A percentile compares a stretch with the other conserved stretches of the same genome.
These are phyloP conservation scores for Galeopterus variegatus DNA, from an alignment of 2,113 vertebrate species.

Conservation along the genomic window DNA sequence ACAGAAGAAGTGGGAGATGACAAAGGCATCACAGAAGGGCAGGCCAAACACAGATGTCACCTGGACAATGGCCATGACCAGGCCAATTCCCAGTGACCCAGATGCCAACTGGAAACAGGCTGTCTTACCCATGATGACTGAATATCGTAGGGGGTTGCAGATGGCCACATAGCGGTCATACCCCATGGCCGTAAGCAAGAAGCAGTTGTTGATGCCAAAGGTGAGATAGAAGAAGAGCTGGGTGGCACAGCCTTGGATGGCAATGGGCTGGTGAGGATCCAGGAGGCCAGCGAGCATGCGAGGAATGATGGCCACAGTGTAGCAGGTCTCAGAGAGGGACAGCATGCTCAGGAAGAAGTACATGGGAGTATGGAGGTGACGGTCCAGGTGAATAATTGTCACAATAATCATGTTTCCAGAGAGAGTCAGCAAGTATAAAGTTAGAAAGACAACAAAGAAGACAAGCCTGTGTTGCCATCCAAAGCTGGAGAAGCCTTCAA, in stretches of 20 bases:
- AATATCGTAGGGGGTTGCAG: constrained; percentile 71
- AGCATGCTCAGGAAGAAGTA: constrained; percentile 77
- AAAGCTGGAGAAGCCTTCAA: constrained; percentile 79
- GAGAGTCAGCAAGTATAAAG: constrained; percentile 72
- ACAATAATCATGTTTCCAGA: constrained; percentile 68
- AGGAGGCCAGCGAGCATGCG: constrained; percentile 70
- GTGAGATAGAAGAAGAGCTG: constrained; percentile 80
- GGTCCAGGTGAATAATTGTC: constrained; percentile 58
- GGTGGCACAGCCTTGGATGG: constrained; percentile 44
- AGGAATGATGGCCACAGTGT: constrained; percentile 74
- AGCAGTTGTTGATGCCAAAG: constrained; percentile 78
- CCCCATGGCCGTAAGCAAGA: constrained; percentile 72
- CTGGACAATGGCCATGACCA: constrained; percentile 72
- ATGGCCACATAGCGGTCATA: constrained; percentile 76
- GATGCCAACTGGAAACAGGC: constrained; percentile 45
- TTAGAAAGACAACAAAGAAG: constrained; percentile 72
- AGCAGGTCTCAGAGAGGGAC: constrained; percentile 77
- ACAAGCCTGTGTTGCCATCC: constrained; percentile 58
- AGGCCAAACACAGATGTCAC: constrained; percentile 74
- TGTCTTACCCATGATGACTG: constrained; percentile 47
- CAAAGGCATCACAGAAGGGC: constrained; percentile 52
- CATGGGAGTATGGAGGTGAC: constrained; percentile 71
- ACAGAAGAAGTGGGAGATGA: constrained; percentile 81
- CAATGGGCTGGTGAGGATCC: constrained; percentile 14
- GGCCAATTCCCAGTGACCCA: constrained; percentile 69